phyloP scores from a whole-genome alignment of 2,797 vertebrate genomes.

The Menidia menidia region DNA sequence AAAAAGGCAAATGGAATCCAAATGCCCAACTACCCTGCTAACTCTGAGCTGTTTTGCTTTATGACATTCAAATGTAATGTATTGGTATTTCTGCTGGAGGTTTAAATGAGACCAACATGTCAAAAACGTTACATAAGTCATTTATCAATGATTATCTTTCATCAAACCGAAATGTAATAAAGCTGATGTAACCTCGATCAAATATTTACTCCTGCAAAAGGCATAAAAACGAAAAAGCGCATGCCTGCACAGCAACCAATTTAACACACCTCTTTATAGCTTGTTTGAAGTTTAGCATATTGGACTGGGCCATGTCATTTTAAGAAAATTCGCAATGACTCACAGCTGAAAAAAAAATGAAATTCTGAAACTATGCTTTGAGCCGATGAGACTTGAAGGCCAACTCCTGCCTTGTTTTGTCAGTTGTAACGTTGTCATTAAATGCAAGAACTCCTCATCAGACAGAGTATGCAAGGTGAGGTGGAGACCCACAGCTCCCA shows the following conservation, averaged over 20 bases:
- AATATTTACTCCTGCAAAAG: conserved; percentile 8
- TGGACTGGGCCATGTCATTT: neutral
- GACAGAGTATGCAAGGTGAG: conserved; percentile 44
- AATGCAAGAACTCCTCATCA: conserved; percentile 27
- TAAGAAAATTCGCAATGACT: conserved; percentile 6
- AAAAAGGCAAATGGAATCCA: neutral
- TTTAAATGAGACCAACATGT: neutral
- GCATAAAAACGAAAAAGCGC: conserved; percentile 46
- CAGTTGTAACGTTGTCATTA: conserved; percentile 66
- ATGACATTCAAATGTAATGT: neutral
- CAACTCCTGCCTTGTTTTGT: conserved; percentile 65
- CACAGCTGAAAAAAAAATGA: conserved; percentile 30
- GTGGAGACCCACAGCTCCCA: conserved; percentile 1
- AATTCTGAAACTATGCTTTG: conserved; percentile 55
- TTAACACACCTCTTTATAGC: conserved; percentile 15
- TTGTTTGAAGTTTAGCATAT: conserved; percentile 7
- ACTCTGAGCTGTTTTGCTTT: neutral
- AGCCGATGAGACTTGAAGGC: conserved; percentile 63
- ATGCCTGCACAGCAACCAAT: neutral
- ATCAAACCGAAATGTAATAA: conserved; percentile 3
- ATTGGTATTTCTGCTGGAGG: neutral
- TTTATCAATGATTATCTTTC: neutral
- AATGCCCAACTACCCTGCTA: neutral
- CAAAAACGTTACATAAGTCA: conserved; percentile 4
- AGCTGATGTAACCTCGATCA: conserved; percentile 6